A percentile compares a stretch with the other conserved stretches of the same genome.
phyloP scores from a whole-genome alignment of 2,113 vertebrate species.

The Axis porcinus region DNA sequence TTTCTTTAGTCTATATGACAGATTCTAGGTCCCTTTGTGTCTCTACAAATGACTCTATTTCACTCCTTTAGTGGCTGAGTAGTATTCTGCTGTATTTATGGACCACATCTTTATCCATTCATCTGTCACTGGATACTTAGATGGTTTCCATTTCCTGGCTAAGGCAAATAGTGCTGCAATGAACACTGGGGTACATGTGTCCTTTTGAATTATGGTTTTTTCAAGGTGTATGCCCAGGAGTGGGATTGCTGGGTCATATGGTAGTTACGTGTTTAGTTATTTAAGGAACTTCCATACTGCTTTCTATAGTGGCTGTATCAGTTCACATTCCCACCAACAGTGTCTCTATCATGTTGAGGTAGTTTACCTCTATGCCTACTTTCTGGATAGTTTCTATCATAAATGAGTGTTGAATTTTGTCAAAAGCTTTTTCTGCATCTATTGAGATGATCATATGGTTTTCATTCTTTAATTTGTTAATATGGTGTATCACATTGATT shows the following conservation, averaged over 20 bases:
- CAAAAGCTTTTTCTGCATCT: not conserved
- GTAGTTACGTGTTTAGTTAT: not conserved
- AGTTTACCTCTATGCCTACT: not conserved
- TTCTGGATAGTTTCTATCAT: not conserved
- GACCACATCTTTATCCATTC: not conserved
- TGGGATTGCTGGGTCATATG: not conserved
- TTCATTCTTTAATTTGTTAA: not conserved
- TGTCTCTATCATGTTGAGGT: not conserved
- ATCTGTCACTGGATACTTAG: not conserved
- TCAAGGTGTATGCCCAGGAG: not conserved
- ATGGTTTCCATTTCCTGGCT: not conserved
- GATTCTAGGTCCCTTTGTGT: not conserved
- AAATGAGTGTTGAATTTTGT: not conserved
- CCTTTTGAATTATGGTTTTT: not conserved
- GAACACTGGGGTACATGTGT: not conserved
- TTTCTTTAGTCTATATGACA: not conserved
- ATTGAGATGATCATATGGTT: not conserved
- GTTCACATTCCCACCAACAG: not conserved
- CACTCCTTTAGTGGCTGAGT: not conserved
- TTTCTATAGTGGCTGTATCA: not conserved
- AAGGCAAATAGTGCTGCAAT: not conserved
- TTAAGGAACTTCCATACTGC: not conserved
- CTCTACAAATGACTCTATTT: not conserved
- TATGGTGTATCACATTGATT: not conserved
- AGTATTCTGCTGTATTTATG: not conserved